phyloP scores from a whole-genome alignment of 2,888 invertebrate genomes.

The Ptilodon capucinus region DNA sequence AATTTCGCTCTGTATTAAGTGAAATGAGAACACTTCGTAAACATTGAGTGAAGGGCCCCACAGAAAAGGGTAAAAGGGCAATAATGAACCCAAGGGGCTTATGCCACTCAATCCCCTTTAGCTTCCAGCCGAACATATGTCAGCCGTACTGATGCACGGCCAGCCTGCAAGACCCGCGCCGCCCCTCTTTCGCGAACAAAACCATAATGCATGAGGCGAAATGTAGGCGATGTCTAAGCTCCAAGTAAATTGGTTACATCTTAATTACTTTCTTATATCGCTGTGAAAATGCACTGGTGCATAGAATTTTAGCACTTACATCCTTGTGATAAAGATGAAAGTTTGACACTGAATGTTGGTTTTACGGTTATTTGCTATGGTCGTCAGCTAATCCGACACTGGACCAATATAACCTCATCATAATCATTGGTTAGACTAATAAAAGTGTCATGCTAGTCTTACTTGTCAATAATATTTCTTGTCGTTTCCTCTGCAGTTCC shows the following conservation, averaged over 20 bases:
- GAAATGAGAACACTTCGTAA: conserved; percentile 65
- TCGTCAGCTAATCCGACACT: conserved; percentile 55
- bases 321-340: conserved; percentile 3
- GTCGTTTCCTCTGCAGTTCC: not conserved
- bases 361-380: conserved; percentile 38
- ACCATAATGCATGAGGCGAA: conserved; percentile 18
- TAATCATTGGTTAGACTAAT: conserved; percentile 35
- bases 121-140: conserved; percentile 72
- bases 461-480: conserved; percentile 4
- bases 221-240: conserved; percentile 28
- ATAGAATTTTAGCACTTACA: conserved; percentile 10
- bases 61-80: conserved; percentile 62
- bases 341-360: conserved; percentile 2
- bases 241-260: conserved; percentile 44
- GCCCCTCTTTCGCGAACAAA: conserved; percentile 22
- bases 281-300: conserved; percentile 29
- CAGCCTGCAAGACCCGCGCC: conserved; percentile 33
- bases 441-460: conserved; percentile 16
- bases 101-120: conserved; percentile 71
- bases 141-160: conserved; percentile 51
- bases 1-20: conserved; percentile 49
- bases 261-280: conserved; percentile 69
- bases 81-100: conserved; percentile 77
- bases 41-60: conserved; percentile 57
- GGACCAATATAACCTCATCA: conserved; percentile 41